Conservation (phyloP, 2,113 vertebrate genomes). For the Pteronura brasiliensis region DNA sequence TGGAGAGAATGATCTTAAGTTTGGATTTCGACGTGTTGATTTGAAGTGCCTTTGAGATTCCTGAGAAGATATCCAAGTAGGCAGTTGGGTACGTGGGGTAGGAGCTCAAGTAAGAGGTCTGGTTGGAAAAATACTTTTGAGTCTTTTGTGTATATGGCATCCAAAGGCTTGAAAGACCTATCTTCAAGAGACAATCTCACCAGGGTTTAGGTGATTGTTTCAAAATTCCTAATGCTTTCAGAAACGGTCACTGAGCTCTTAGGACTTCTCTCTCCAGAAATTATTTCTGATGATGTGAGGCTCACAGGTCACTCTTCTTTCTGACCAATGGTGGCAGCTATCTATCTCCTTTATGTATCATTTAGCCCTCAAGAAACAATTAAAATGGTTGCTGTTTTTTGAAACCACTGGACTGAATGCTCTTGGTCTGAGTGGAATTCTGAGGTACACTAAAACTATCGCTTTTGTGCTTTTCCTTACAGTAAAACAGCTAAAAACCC, state of each 20-base stretch:
- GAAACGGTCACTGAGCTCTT: background rate
- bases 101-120: background rate
- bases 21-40: background rate
- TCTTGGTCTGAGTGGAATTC: background rate
- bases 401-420: background rate
- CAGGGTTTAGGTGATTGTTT: background rate
- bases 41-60: background rate
- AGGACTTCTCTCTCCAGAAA: background rate
- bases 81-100: background rate
- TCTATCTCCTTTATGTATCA: background rate
- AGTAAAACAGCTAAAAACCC: background rate
- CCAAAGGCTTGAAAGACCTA: background rate
- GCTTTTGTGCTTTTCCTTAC: background rate
- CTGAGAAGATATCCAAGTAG: background rate
- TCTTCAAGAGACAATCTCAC: background rate
- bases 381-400: background rate
- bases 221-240: background rate
- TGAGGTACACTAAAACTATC: background rate
- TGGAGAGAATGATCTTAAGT: background rate
- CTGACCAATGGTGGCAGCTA: background rate
- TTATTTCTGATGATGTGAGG: background rate
- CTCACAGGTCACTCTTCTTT: background rate
- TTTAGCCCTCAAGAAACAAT: background rate
- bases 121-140: background rate
- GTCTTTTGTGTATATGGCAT: background rate